Percentiles rank a stretch among this genome's conserved stretches.
Evolutionary conservation across 1,140 invertebrate species (phyloP).

Genomic region (Scaptomyza graminum): DNA sequence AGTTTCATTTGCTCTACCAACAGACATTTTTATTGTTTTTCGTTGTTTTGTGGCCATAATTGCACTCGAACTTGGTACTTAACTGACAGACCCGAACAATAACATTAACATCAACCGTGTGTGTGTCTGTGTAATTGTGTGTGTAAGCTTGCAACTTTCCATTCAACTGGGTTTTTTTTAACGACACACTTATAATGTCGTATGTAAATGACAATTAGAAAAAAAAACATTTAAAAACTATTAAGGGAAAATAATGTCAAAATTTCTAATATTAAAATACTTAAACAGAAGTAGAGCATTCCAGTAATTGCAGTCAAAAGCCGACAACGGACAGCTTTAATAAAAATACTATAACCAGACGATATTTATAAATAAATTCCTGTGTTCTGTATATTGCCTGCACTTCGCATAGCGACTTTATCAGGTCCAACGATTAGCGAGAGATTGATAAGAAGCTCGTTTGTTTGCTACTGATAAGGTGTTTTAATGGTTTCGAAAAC

Average conservation of each 20-base stretch:
- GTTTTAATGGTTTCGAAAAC: constrained; percentile 13
- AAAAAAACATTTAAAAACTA: constrained; percentile 11
- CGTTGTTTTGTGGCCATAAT: constrained; percentile 13
- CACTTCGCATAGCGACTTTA: not conserved
- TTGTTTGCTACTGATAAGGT: constrained; percentile 45
- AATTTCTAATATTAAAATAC: too few relatives aligned
- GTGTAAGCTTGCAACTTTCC: constrained; percentile 55
- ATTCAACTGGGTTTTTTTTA: constrained; percentile 59
- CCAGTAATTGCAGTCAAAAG: not conserved
- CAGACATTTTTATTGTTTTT: constrained; percentile 11
- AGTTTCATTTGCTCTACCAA: constrained; percentile 13
- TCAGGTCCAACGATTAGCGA: constrained; percentile 12
- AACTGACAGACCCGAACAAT: constrained; percentile 24
- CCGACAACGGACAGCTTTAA: not conserved
- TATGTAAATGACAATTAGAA: constrained; percentile 50
- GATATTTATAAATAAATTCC: not conserved
- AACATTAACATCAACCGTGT: constrained; percentile 27
- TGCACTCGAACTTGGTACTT: constrained; percentile 12
- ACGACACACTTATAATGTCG: constrained; percentile 17
- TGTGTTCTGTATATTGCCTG: not conserved
- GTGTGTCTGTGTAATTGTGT: constrained; percentile 23
- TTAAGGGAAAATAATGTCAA: too few relatives aligned
- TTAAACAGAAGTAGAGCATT: not conserved
- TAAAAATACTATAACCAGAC: too few relatives aligned
- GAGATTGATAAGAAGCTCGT: constrained; percentile 3